Base-by-base conservation (phyloP, 2,113 vertebrate species). In the Pogona vitticeps region DNA sequence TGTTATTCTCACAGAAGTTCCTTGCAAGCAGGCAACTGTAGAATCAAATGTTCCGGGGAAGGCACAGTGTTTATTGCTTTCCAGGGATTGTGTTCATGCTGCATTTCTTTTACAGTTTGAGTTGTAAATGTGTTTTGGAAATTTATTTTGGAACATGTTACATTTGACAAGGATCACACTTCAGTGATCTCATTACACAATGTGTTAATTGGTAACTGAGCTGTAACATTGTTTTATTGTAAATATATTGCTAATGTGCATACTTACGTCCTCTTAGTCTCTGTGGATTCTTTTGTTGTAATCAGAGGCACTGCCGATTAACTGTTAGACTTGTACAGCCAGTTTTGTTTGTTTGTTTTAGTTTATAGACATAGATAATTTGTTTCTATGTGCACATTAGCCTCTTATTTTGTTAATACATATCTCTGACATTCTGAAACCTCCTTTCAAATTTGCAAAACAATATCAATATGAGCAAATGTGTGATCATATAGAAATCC, bases 151-250 rank as follows among this genome's bases (percentile, higher is more conserved):
- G 73, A 90, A 84, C 5, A 84, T 86, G 67, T 90, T 89, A 88
- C 90, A 88, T 87, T 80, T 71, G 83, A 89, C 83, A 85, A 65
- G 84, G 80, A 88, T 94, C 90, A 84, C 83, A 83, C 73, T 46
- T 61, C 75, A 83, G 31, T 71, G 73, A 89, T 92, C 95, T 94
- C 90, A 90, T 88, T 90, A 88, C 86, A 36, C 86, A 77, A 40
- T 0, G 0, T 82, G 90, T 94, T 94, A 95, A 94, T 94, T 88
- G 92, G 38, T 93, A 93, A 94, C 91, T 88, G 79, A 72, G 81
- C 82, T n/a, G 83, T 90, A 93, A 83, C 70, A 21, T 86, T 81
- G 87, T 94, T 92, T 91, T 73, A 72, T 18, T 0, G 84, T 80
- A 88, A 92, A 90, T 86, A 91, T 90, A 87, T 90, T 75, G 67